A percentile compares a stretch with the other conserved stretches of the same genome.
Conservation (phyloP, 2,888 invertebrate genomes). For the Sycophila texana region DNA sequence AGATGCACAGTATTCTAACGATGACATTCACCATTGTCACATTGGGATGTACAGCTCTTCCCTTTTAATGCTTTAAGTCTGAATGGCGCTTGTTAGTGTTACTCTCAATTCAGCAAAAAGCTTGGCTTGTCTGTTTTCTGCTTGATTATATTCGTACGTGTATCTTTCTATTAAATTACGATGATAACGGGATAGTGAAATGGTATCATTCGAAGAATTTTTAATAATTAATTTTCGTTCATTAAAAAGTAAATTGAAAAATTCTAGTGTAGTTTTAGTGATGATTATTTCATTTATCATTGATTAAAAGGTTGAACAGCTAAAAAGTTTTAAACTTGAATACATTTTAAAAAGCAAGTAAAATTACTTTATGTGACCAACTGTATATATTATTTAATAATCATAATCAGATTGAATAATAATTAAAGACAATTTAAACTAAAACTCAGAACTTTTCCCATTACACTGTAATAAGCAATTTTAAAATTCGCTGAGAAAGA, state of each 20-base stretch:
- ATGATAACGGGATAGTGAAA: too few species aligned
- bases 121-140: too few species aligned
- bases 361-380: neutral
- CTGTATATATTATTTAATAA: neutral
- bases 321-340: neutral
- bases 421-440: neutral
- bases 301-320: neutral
- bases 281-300: too few species aligned
- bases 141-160: too few species aligned
- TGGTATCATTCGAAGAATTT: too few species aligned
- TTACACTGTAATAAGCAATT: neutral
- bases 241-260: neutral
- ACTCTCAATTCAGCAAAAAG: too few species aligned
- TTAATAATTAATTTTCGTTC: neutral
- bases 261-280: slow-evolving; percentile 9
- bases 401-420: neutral
- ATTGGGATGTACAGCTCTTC: too few species aligned
- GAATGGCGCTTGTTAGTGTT: too few species aligned
- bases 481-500: neutral
- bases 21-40: too few species aligned
- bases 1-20: neutral
- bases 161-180: too few species aligned
- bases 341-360: too few species aligned
- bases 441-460: neutral
- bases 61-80: too few species aligned